Base-by-base conservation (phyloP, 2,797 vertebrate genomes). In the Heliangelus exortis region DNA sequence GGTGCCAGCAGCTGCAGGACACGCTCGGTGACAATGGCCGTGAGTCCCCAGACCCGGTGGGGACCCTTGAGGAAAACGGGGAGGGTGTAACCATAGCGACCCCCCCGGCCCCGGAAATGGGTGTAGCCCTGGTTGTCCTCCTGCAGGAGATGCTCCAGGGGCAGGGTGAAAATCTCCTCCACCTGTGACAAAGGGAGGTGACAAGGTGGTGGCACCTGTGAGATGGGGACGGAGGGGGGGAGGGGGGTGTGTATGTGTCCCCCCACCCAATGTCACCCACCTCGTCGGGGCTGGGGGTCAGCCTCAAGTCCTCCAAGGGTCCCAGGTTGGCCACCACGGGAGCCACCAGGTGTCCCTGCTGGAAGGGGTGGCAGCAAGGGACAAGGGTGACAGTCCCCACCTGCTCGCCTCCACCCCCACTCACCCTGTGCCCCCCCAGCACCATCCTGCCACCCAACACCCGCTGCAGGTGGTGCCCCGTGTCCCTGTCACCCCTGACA, bases 11-110 rank as follows among this genome's bases (percentile, higher is more conserved):
- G 92, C 79, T 98, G 98, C 77, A 99, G 97, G 3, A 98, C 96
- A 16, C 98, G 96, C 76, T 98, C 98, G 0, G 99, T 97, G 68
- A 98, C 95, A 20, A 98, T 15, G 3, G 99, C 99, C 0, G 99
- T 99, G 58, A 99, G 97, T 28, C 99, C 99, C 99, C 99, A 99
- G 36, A 99, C 98, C 6, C 97, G 96, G 92, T 99, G 97, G 61
- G 98, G 99, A 7, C 98, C 97, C 0, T 98, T 98, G 25, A 98
- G 97, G 96, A 99, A 99, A 95, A 99, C 98, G 0, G 99, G 99
- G 29, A 98, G 76, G 1, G 99, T 99, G 98, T 98, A 98, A 28
- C 97, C 45, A 2, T 98, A 99, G 79, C 94, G 98, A 18, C 45
- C 45, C 13, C 97, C 97, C 96, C 97, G 0, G 77, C 90, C 12